A percentile compares a stretch with the other conserved stretches of the same genome.
Evolutionary conservation across 2,797 vertebrate species (phyloP).

Genomic region (Sebastiscus albofasciatus): DNA sequence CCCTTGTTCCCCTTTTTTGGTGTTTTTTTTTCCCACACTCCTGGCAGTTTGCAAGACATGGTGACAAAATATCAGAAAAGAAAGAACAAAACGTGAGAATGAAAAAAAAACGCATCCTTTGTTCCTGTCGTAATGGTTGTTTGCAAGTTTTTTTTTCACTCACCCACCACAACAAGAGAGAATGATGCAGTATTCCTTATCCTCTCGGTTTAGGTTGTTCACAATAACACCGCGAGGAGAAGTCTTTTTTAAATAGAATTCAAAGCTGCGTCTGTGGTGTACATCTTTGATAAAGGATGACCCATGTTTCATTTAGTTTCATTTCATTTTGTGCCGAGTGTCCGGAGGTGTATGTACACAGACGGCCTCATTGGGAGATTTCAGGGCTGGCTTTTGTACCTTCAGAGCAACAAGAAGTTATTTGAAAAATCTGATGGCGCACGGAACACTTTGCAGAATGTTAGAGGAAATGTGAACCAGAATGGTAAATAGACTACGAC

Average conservation of each 20-base stretch:
- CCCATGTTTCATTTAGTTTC: slow-evolving; percentile 52
- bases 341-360: slow-evolving; percentile 40
- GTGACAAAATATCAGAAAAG: slow-evolving; percentile 99
- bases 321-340: slow-evolving; percentile 48
- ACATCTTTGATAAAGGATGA: slow-evolving; percentile 49
- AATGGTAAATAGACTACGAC: slow-evolving; percentile 26
- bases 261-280: slow-evolving; percentile 40
- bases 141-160: slow-evolving; percentile 31
- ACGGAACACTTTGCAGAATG: neutral
- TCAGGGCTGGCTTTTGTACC: slow-evolving; percentile 37
- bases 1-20: slow-evolving; percentile 25
- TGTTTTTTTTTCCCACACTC: slow-evolving; percentile 51
- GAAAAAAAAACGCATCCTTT: slow-evolving; percentile 63
- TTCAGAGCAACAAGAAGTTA: neutral
- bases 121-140: slow-evolving; percentile 44
- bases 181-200: slow-evolving; percentile 75
- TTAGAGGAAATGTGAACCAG: slow-evolving; percentile 28
- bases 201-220: slow-evolving; percentile 29
- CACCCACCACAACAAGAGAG: slow-evolving; percentile 42
- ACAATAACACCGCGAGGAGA: slow-evolving; percentile 30
- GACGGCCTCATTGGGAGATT: slow-evolving; percentile 22
- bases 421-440: slow-evolving; percentile 13
- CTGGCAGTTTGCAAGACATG: slow-evolving; percentile 96
- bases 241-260: slow-evolving; percentile 53
- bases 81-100: slow-evolving; percentile 99